These are phyloP conservation scores for Timema cristinae DNA, from an alignment of 2,888 invertebrate species.

Conservation along the genomic window DNA sequence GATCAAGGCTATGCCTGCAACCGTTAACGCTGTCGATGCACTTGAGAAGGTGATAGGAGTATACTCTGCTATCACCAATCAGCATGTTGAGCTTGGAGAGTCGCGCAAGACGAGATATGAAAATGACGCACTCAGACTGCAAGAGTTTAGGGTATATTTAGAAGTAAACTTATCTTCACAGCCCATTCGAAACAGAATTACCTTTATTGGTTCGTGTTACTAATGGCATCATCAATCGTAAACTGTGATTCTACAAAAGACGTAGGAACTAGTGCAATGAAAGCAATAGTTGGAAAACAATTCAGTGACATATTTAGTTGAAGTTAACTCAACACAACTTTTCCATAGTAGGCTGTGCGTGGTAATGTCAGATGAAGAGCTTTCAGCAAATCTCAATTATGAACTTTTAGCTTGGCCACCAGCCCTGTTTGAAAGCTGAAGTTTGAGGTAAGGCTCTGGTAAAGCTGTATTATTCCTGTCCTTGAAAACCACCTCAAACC, in stretches of 20 bases:
- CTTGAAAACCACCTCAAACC: neutral
- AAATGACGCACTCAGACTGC: neutral
- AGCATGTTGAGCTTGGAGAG: conserved; percentile 2
- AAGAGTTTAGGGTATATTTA: too few relatives aligned
- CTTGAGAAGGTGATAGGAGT: neutral
- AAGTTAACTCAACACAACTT: neutral
- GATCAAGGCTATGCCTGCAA: neutral
- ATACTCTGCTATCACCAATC: neutral
- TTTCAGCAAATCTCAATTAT: neutral
- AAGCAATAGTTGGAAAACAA: neutral
- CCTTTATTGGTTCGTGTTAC: neutral
- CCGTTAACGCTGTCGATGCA: neutral
- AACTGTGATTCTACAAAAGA: neutral
- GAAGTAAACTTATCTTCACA: too few relatives aligned
- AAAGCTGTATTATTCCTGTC: neutral
- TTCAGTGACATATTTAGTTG: neutral
- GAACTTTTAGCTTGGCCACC: neutral
- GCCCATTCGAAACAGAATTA: neutral
- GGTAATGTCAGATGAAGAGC: neutral
- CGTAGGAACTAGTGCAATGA: neutral
- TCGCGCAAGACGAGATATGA: neutral
- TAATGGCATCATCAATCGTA: neutral
- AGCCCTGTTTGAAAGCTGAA: neutral
- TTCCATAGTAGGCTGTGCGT: neutral
- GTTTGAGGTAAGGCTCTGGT: neutral